Conservation (phyloP, 2,113 vertebrate species). For the Grammomys dolichurus region DNA sequence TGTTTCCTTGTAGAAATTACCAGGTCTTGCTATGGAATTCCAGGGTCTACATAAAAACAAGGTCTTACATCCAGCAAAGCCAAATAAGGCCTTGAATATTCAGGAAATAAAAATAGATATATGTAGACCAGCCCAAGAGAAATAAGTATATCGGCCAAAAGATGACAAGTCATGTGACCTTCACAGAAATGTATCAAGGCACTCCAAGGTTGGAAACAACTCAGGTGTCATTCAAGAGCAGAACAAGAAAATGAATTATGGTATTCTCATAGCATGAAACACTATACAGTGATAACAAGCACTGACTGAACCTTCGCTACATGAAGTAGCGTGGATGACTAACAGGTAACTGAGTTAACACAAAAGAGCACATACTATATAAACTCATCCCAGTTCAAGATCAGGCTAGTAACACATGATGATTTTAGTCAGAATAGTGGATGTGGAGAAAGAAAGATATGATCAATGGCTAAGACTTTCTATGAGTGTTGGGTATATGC, state of each 20-base stretch:
- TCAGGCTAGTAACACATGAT: not conserved
- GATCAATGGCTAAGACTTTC: not conserved
- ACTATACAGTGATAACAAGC: not conserved
- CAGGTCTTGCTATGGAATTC: not conserved
- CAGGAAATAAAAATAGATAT: not conserved
- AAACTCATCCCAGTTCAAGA: not conserved
- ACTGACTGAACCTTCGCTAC: not conserved
- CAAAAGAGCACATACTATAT: too few relatives aligned
- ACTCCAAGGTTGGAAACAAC: not conserved
- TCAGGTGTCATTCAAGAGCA: not conserved
- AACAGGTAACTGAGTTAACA: not conserved
- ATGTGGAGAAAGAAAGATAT: not conserved
- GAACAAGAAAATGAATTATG: not conserved
- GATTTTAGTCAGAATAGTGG: not conserved
- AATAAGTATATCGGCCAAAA: not conserved
- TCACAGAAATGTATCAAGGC: not conserved
- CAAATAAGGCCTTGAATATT: not conserved
- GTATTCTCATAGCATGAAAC: not conserved
- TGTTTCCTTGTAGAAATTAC: not conserved
- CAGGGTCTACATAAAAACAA: not conserved
- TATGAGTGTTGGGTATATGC: not conserved
- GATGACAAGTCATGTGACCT: not conserved
- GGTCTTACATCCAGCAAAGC: not conserved
- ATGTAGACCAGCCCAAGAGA: not conserved
- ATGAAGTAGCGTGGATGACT: accelerated